A percentile compares a stretch with the other conserved stretches of the same genome.
phyloP scores from a whole-genome alignment of 2,113 vertebrate genomes.

The Mystacornis crossleyi region DNA sequence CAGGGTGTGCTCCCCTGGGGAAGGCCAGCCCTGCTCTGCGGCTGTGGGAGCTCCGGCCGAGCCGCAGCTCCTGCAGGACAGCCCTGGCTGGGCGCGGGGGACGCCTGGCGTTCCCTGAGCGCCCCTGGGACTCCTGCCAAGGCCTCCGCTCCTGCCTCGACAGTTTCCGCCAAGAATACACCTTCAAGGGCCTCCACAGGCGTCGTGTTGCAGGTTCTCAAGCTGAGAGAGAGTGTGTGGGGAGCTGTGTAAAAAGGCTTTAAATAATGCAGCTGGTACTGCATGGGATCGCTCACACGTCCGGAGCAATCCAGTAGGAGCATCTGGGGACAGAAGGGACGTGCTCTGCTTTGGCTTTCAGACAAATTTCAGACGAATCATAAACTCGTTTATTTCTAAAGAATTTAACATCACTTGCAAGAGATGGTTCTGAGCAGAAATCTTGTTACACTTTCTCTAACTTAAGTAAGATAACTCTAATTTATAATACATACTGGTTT shows the following conservation, averaged over 20 bases:
- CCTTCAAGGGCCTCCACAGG: background rate
- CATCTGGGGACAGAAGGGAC: background rate
- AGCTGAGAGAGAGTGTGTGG: background rate
- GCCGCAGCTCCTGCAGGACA: background rate
- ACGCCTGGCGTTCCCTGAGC: accelerated
- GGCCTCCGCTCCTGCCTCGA: background rate
- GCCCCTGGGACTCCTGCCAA: accelerated
- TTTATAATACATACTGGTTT: background rate
- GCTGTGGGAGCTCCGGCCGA: accelerated
- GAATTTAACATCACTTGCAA: background rate
- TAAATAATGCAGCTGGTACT: background rate
- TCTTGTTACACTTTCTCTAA: background rate
- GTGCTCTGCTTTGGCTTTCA: background rate
- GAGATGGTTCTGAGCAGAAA: background rate
- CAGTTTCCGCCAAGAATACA: accelerated
- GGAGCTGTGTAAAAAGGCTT: background rate
- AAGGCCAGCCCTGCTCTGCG: background rate
- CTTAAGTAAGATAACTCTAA: background rate
- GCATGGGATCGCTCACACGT: background rate
- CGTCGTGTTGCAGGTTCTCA: background rate
- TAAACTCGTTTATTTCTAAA: background rate
- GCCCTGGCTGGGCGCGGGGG: accelerated
- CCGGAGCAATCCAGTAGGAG: background rate
- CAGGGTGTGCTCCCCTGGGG: background rate
- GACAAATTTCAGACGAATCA: background rate